Evolutionary conservation across 2,113 vertebrate species (phyloP).

Genomic region (Ibidorhyncha struthersii): DNA sequence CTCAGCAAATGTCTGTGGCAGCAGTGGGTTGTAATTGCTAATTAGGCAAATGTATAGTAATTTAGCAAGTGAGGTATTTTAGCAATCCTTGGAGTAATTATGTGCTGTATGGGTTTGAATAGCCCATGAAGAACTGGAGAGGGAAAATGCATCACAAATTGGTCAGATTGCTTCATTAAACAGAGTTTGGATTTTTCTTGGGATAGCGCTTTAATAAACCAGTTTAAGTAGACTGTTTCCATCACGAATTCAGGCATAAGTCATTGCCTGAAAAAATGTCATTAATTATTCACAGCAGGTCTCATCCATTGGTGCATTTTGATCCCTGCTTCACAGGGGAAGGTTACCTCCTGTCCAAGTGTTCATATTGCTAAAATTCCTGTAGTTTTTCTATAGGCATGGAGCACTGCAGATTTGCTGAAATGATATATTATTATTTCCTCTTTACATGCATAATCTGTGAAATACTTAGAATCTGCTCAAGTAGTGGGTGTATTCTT

Average conservation of each 20-base stretch:
- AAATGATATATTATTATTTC: neutral
- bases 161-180: neutral
- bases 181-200: neutral
- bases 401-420: neutral
- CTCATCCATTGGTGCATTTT: neutral
- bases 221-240: neutral
- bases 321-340: neutral
- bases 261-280: neutral
- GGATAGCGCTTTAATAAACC: neutral
- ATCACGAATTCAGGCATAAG: neutral
- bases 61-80: neutral
- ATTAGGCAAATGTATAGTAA: constrained; percentile 22
- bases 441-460: neutral
- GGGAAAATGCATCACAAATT: neutral
- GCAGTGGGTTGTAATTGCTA: constrained; percentile 37
- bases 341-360: neutral
- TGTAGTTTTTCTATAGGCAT: neutral
- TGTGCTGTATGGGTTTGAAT: neutral
- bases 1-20: constrained; percentile 34
- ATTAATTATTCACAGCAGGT: neutral
- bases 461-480: neutral
- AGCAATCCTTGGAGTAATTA: neutral
- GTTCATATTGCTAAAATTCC: neutral
- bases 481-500: neutral
- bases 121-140: neutral